A percentile compares a stretch with the other conserved stretches of the same genome.
Evolutionary conservation across 2,797 vertebrate species (phyloP).

Genomic region (Sebastes melanostomus): DNA sequence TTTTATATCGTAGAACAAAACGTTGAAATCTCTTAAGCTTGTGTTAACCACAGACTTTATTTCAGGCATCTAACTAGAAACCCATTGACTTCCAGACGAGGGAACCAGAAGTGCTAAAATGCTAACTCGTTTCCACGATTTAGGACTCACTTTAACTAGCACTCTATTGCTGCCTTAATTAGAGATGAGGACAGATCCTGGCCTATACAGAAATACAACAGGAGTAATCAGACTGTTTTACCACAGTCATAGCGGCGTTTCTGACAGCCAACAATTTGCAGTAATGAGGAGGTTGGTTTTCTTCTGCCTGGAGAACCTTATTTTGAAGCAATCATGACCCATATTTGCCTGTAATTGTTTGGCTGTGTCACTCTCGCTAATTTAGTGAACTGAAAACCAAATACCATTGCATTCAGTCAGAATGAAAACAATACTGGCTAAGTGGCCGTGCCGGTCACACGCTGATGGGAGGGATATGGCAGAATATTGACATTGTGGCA

Average conservation of each 20-base stretch:
- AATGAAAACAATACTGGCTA: background rate
- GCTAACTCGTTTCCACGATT: too few relatives aligned
- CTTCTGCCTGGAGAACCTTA: constrained; percentile 4
- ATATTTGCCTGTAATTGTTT: constrained; percentile 27
- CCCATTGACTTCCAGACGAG: too few relatives aligned
- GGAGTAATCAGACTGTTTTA: constrained; percentile 1
- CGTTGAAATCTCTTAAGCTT: too few relatives aligned
- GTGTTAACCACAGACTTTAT: too few relatives aligned
- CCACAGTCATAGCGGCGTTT: background rate
- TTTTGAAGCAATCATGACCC: constrained; percentile 1
- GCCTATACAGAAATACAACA: background rate
- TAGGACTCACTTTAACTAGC: too few relatives aligned
- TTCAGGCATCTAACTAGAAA: too few relatives aligned
- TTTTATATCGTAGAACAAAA: too few relatives aligned
- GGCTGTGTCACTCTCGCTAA: constrained; percentile 22
- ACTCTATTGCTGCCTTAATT: background rate
- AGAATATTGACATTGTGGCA: background rate
- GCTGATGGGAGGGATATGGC: background rate
- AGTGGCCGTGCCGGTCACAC: background rate
- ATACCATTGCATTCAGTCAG: background rate
- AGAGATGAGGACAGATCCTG: background rate
- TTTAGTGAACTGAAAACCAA: constrained; percentile 12
- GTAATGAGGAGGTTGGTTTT: constrained; percentile 33
- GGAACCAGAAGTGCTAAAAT: too few relatives aligned
- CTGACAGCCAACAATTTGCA: constrained; percentile 16